A percentile compares a stretch with the other conserved stretches of the same genome.
phyloP scores from a whole-genome alignment of 2,797 vertebrate species.

The Hephaestus fuliginosus region DNA sequence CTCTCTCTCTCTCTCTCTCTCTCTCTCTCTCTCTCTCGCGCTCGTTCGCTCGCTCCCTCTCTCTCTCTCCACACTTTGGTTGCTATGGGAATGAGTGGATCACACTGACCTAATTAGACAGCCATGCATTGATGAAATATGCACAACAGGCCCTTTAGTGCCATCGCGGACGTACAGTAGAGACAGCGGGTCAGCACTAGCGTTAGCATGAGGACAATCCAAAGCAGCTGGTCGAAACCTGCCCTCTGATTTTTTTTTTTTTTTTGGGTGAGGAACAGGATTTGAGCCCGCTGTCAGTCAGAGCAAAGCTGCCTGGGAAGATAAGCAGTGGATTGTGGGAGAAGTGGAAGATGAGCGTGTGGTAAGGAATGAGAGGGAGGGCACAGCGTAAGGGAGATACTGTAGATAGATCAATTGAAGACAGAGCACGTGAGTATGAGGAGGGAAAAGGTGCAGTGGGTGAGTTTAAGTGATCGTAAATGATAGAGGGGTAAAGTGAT shows the following conservation, averaged over 20 bases:
- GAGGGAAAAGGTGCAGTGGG: neutral
- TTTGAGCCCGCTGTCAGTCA: constrained; percentile 39
- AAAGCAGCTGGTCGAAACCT: constrained; percentile 43
- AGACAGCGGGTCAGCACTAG: constrained; percentile 59
- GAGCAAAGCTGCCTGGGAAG: constrained; percentile 16
- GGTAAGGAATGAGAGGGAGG: constrained; percentile 6
- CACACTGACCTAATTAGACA: constrained; percentile 86
- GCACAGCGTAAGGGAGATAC: neutral
- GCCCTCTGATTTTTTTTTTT: constrained; percentile 10
- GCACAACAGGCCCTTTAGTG: constrained; percentile 72
- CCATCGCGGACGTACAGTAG: constrained; percentile 50
- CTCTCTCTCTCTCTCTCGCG: constrained; percentile 20
- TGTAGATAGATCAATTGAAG: neutral
- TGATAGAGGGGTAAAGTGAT: constrained; percentile 27
- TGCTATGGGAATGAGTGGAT: constrained; percentile 84
- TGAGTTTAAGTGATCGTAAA: constrained; percentile 38
- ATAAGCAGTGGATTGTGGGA: constrained; percentile 32
- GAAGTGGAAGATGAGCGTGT: neutral
- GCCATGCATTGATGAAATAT: constrained; percentile 82
- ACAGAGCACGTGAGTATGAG: neutral
- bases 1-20: constrained; percentile 44
- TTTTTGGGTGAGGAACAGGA: neutral
- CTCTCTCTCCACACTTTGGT: constrained; percentile 68
- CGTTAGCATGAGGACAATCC: constrained; percentile 50
- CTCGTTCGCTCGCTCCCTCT: constrained; percentile 19